A percentile compares a stretch with the other conserved stretches of the same genome.
phyloP scores from a whole-genome alignment of 2,113 vertebrate genomes.

The Orycteropus afer region DNA sequence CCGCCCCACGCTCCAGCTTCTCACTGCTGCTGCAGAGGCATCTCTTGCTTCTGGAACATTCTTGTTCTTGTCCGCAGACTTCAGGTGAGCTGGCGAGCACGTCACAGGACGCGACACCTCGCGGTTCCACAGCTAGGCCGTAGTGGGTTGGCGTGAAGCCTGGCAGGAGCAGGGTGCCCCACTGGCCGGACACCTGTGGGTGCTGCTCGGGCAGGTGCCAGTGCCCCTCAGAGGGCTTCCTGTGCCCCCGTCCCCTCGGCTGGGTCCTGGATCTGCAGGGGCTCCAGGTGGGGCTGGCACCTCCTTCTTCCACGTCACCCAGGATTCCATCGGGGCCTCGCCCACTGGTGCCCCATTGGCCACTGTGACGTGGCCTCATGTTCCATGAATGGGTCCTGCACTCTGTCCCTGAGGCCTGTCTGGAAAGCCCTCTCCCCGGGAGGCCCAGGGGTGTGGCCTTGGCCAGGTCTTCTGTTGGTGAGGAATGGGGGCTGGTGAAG shows the following conservation, averaged over 20 bases:
- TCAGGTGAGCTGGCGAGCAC: not conserved
- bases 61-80: not conserved
- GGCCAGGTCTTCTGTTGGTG: conserved; percentile 9
- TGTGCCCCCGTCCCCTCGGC: too few species aligned
- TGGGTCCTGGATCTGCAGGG: not conserved
- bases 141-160: not conserved
- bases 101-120: not conserved
- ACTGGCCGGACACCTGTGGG: too few species aligned
- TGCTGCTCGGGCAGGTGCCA: not conserved
- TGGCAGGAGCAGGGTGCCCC: not conserved
- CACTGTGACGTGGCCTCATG: conserved; percentile 24
- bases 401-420: conserved; percentile 39
- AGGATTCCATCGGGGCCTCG: not conserved
- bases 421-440: conserved; percentile 53
- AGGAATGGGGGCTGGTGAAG: conserved; percentile 61
- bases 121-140: not conserved
- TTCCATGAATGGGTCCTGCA: not conserved
- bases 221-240: not conserved
- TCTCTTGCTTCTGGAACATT: not conserved
- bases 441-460: conserved; percentile 2
- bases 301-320: not conserved
- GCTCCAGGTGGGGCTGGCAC: not conserved
- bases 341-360: not conserved
- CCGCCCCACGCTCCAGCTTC: not conserved
- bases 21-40: not conserved